Conservation (phyloP, 2,113 vertebrate genomes). For the Clarias macrocephalus region DNA sequence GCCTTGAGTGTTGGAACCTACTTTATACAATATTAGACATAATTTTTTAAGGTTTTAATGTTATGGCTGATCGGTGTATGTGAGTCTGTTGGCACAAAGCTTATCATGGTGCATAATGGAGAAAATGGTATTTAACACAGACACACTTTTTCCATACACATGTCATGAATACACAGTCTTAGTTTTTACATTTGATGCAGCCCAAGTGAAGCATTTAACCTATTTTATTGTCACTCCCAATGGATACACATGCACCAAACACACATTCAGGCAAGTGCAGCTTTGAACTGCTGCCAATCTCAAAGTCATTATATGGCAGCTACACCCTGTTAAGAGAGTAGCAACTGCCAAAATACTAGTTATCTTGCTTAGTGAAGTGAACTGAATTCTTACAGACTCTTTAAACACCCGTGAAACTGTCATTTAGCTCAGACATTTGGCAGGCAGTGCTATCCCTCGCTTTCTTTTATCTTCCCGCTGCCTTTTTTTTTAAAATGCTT, state of each 20-base stretch:
- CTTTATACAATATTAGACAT: too few relatives aligned
- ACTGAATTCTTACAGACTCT: constrained; percentile 32
- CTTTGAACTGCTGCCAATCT: constrained; percentile 5
- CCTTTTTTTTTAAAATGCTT: constrained; percentile 44
- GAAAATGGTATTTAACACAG: background rate
- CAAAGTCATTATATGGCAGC: constrained; percentile 21
- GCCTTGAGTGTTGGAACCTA: too few relatives aligned
- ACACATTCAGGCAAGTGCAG: background rate
- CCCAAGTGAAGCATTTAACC: background rate
- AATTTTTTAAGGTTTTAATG: too few relatives aligned
- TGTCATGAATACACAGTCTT: background rate
- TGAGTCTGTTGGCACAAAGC: background rate
- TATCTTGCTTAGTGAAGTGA: constrained; percentile 56
- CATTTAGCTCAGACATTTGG: constrained; percentile 25
- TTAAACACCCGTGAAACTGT: constrained; percentile 34
- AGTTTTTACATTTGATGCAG: background rate
- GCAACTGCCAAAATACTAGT: constrained; percentile 10
- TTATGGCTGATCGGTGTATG: background rate
- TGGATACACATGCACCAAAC: background rate
- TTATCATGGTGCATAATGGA: constrained; percentile 1
- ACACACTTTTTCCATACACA: too few relatives aligned
- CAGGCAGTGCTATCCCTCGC: background rate
- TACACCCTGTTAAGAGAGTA: constrained; percentile 8
- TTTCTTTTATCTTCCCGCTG: background rate
- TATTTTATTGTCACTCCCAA: background rate